Evolutionary conservation across 1,140 invertebrate genomes (phyloP), one percentile per base, ranked within the genome.

Genomic region (Drosophila seguyi): DNA sequence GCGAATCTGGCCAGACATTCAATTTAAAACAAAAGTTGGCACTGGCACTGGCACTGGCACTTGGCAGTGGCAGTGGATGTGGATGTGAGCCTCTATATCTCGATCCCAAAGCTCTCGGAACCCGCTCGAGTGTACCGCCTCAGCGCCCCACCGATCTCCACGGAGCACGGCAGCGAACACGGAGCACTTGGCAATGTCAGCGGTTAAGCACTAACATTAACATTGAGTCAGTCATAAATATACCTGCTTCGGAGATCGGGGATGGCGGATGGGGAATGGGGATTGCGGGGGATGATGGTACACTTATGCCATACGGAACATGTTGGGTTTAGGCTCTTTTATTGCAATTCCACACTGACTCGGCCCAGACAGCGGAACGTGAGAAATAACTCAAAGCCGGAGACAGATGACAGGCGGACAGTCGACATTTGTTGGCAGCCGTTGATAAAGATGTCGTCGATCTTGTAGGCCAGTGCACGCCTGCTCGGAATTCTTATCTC

Each of bases 291-390:
- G 38, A 18, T 72, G 71, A 39, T 59, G 59, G 38, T 22, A 53
- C 20, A 38, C 20, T 38, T 36, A 16, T 22, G 18, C 7, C 18
- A 53, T 38, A 55, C 34, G 52, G 34, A 38, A 38, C 52, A 22
- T 55, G 50, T 53, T 65, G 27, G 18, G 56, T 58, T 63, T 63
- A 59, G 74, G 48, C 55, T 27, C 50, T 74, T 60, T 86, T 77
- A 65, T 77, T 86, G 82, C 65, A 71, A 75, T 75, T 53, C 77
- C 63, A 60, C 45, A 50, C 62, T 61, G 52, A 25, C 53, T 39
- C 39, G 62, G 53, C 60, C 52, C 74, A 86, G 83, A 86, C 82
- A 75, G 41, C 82, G 11, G 77, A 87, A 86, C 82, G 82, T 86
- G 82, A 76, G 83, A 82, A 82, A 55, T 67, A 57, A 62, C 61